Conservation (phyloP, 2,888 invertebrate genomes). For the Leucophenga montana region DNA sequence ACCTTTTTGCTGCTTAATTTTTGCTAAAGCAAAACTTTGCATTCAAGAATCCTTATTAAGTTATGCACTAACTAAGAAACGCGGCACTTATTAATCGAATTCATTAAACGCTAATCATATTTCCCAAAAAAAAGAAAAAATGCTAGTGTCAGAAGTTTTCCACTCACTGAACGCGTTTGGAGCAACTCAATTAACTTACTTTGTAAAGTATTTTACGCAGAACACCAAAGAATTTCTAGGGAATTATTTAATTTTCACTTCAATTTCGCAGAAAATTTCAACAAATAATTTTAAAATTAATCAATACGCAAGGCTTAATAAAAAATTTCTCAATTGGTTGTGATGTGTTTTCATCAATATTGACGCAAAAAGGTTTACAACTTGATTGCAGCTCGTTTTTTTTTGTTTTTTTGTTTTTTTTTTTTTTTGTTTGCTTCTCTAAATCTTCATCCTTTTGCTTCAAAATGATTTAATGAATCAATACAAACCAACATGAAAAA, state of each 20-base stretch:
- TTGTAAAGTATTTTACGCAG: not conserved
- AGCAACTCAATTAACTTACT: not conserved
- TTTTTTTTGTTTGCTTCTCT: too few species aligned
- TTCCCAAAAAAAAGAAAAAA: conserved; percentile 4
- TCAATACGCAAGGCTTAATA: not conserved
- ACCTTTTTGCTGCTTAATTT: not conserved
- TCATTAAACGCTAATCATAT: conserved; percentile 17
- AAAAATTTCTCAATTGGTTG: not conserved
- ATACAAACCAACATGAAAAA: too few species aligned
- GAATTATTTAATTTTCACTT: not conserved
- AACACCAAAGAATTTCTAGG: not conserved
- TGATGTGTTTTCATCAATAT: not conserved
- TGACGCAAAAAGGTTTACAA: not conserved
- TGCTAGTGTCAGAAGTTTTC: not conserved
- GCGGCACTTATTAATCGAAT: conserved; percentile 10
- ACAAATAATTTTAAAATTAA: not conserved
- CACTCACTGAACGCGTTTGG: not conserved
- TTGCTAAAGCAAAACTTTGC: not conserved
- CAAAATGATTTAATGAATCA: too few species aligned
- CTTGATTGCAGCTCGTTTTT: too few species aligned
- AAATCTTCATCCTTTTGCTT: too few species aligned
- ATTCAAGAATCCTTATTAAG: conserved; percentile 9
- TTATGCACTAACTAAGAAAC: not conserved
- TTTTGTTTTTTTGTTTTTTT: too few species aligned
- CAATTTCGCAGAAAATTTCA: not conserved